phyloP scores from a whole-genome alignment of 2,797 vertebrate genomes.

The Podarcis lilfordi region DNA sequence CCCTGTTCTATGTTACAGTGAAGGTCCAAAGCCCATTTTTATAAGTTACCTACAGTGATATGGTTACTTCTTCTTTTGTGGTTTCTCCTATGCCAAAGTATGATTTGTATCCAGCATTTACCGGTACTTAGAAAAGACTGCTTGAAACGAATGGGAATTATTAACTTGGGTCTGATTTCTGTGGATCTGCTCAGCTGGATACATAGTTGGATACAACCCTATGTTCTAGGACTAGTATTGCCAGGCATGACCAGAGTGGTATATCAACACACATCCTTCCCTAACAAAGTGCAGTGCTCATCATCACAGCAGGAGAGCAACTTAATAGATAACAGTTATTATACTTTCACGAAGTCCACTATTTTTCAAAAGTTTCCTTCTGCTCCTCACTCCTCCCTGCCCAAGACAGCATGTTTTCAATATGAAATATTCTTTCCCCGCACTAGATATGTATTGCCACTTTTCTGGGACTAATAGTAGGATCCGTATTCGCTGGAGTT shows the following conservation, averaged over 20 bases:
- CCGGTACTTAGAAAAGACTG: too few relatives aligned
- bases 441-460: slow-evolving; percentile 76
- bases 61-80: neutral
- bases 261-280: neutral
- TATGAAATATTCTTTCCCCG: neutral
- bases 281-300: neutral
- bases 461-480: slow-evolving; percentile 83
- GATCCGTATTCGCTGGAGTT: slow-evolving; percentile 85
- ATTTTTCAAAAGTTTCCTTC: neutral
- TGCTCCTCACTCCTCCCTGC: neutral
- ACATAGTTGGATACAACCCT: too few relatives aligned
- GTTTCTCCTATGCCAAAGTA: neutral
- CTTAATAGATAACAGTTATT: neutral
- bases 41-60: neutral
- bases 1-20: neutral
- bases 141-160: too few relatives aligned
- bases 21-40: neutral
- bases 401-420: neutral
- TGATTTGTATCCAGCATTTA: too few relatives aligned
- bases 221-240: too few relatives aligned
- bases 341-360: neutral
- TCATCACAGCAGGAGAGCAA: neutral
- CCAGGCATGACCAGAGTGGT: neutral
- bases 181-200: too few relatives aligned
- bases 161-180: too few relatives aligned